Base-by-base conservation (phyloP, 2,797 vertebrate species). In the Gallinago nigripennis region DNA sequence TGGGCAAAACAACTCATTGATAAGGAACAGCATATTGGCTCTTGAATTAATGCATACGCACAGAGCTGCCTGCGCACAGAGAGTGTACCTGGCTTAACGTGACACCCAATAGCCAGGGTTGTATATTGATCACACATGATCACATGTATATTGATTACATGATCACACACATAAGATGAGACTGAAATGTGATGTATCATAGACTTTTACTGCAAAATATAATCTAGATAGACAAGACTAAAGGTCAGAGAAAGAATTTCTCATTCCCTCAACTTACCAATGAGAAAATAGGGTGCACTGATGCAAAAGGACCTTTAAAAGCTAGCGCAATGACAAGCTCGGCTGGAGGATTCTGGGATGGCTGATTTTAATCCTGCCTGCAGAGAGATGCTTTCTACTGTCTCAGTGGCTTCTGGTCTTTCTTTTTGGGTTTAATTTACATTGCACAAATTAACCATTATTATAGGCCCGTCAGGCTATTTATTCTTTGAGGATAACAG, bases 91-190 rank as follows among this genome's bases (percentile, higher is more conserved):
- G 27, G 33, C 12, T 48, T 58, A 30, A 19, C 9, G 16, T 6
- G 58, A 2, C 13, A 35, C 41, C 24, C 12, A 14, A 3, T 6
- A 50, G 72, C 51, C 41, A 8, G 41, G 37, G 9, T 1, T 27
- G 30, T 35, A 4, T 72, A 7, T 18, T 57, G 46, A 8, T 12
- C 21, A 0, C 3, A 1, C 45, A 46, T 12, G 21, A 46, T 46
- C 45, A 46, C 45, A 7, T 27, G n/a, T 35, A 4, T 72, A 7
- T 18, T 61, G 46, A 8, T 12, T 24, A 0, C 3, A 1, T 0
- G 28, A 20, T 13, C 85, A 21, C 48, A 28, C 45, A 31, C 17
- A 1, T 31, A 6, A 15, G 41, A 6, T 0, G 54, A 79, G 58
- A 8, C 77, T 64, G 31, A 23, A 37, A 30, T 2, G 15, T 30